phyloP scores from a whole-genome alignment of 2,888 invertebrate species.

The Tiliacea citrago region DNA sequence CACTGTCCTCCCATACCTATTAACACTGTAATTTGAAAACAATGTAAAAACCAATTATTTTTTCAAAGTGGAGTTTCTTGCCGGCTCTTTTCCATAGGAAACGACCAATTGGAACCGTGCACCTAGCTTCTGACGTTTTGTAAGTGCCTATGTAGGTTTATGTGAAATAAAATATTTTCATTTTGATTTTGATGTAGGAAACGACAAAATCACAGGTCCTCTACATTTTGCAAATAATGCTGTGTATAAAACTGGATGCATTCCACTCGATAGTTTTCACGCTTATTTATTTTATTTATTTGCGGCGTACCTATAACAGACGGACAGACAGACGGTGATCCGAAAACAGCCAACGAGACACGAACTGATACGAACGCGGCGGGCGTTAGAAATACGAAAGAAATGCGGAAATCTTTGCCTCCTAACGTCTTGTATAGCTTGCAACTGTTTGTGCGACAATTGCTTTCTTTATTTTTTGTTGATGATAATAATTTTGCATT shows the following conservation, averaged over 20 bases:
- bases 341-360: background rate
- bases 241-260: background rate
- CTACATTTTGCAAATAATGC: background rate
- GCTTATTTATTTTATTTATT: slow-evolving; percentile 20
- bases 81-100: too few species aligned
- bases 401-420: background rate
- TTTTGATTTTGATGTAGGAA: background rate
- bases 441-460: too few species aligned
- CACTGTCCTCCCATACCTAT: too few species aligned
- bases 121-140: too few species aligned
- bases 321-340: background rate
- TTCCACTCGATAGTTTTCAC: slow-evolving; percentile 1
- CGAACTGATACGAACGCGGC: background rate
- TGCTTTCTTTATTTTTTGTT: too few species aligned
- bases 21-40: too few species aligned
- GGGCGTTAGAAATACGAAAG: background rate
- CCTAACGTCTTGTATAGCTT: background rate
- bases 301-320: background rate
- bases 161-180: too few species aligned
- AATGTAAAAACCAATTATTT: too few species aligned
- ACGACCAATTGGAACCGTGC: too few species aligned
- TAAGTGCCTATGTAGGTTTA: too few species aligned
- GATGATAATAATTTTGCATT: too few species aligned
- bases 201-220: background rate
- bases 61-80: too few species aligned